Evolutionary conservation across 2,113 vertebrate genomes (phyloP).

Genomic region (Orthonyx spaldingii): DNA sequence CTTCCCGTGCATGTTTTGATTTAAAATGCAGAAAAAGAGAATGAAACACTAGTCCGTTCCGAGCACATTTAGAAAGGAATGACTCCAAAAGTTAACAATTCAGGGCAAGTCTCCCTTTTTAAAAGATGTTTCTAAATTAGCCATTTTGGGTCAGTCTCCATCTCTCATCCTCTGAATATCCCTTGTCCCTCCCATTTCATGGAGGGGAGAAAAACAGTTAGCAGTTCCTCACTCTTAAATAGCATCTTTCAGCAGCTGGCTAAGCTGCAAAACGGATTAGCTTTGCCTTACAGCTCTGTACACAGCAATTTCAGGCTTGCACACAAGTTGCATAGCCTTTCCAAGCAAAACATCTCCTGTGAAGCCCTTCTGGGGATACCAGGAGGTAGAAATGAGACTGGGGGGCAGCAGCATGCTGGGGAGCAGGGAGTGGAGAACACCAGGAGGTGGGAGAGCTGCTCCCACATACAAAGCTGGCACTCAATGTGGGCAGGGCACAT

Average conservation of each 20-base stretch:
- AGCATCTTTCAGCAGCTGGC: not conserved
- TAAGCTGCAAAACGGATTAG: conserved; percentile 9
- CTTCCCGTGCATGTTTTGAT: rapidly evolving
- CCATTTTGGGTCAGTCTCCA: not conserved
- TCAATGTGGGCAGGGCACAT: not conserved
- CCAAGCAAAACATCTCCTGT: not conserved
- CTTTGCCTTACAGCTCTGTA: conserved; percentile 5
- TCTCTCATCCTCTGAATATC: not conserved
- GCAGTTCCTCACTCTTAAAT: not conserved
- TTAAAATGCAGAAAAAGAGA: not conserved
- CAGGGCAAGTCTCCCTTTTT: not conserved
- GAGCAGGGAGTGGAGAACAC: not conserved
- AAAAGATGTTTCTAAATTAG: not conserved
- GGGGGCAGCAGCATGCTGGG: not conserved
- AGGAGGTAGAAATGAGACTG: not conserved
- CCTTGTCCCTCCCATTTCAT: not conserved
- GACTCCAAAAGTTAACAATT: not conserved
- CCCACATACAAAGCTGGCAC: not conserved
- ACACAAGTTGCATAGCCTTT: not conserved
- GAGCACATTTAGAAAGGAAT: not conserved
- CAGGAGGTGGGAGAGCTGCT: not conserved
- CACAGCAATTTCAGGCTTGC: not conserved
- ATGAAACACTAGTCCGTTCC: not conserved
- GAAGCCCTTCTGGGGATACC: not conserved
- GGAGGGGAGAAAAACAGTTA: not conserved